These are phyloP conservation scores for Axis porcinus DNA, from an alignment of 2,113 vertebrate genomes.

Conservation along the genomic window DNA sequence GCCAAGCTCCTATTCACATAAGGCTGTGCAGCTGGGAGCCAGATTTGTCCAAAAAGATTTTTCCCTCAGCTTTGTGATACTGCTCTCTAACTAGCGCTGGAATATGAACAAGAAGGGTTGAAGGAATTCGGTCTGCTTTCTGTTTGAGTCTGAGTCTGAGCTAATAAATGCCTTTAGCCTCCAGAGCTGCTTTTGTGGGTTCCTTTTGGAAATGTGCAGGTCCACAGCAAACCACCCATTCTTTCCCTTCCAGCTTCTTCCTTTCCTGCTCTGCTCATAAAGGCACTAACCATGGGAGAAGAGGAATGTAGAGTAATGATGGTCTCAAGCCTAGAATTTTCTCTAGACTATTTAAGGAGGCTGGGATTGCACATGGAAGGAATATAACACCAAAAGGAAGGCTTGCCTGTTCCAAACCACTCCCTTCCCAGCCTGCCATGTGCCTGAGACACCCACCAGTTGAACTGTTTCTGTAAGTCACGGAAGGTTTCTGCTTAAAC, in stretches of 20 bases:
- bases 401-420: neutral
- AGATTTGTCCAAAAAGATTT: slow-evolving; percentile 37
- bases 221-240: neutral
- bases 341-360: neutral
- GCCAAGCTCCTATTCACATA: slow-evolving; percentile 39
- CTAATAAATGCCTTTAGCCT: slow-evolving; percentile 31
- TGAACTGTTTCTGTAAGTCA: neutral
- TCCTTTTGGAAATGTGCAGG: neutral
- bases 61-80: neutral
- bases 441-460: neutral
- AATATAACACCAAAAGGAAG: neutral
- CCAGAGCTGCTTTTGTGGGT: neutral
- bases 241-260: slow-evolving; percentile 31
- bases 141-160: neutral
- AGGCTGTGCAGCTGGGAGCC: slow-evolving; percentile 29
- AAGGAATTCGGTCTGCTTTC: slow-evolving; percentile 46
- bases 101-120: slow-evolving; percentile 15
- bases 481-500: neutral
- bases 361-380: neutral
- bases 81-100: slow-evolving; percentile 23
- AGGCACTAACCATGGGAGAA: neutral
- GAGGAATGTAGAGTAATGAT: neutral
- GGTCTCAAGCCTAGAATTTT: slow-evolving; percentile 7
- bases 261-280: neutral
- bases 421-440: neutral